Percentiles rank a stretch among this genome's conserved stretches.
Conservation (phyloP, 2,113 vertebrate species). For the Piprites chloris region DNA sequence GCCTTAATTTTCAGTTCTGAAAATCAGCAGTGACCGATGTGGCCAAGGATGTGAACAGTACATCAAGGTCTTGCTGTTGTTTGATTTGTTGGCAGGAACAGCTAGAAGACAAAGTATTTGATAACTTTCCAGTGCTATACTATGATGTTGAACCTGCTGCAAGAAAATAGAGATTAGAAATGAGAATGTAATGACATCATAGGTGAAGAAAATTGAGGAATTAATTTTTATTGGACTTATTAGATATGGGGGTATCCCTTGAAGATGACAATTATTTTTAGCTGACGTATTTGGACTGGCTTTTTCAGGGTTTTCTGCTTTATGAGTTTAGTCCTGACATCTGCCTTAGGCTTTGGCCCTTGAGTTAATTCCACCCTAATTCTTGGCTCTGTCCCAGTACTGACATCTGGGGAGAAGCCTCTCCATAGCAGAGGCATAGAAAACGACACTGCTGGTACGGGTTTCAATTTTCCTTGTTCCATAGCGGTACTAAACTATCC, state of each 20-base stretch:
- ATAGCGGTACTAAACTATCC: neutral
- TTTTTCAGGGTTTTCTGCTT: neutral
- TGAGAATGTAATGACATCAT: neutral
- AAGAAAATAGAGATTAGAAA: neutral
- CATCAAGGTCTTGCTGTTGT: neutral
- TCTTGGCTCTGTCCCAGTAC: neutral
- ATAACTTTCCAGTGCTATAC: neutral
- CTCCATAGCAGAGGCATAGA: accelerated
- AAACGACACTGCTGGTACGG: neutral
- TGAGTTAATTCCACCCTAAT: neutral
- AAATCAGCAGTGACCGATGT: neutral
- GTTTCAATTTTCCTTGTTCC: neutral
- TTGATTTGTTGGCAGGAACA: neutral
- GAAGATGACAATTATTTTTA: neutral
- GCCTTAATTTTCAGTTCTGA: neutral
- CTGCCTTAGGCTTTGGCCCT: neutral
- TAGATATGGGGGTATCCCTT: neutral
- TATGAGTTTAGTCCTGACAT: neutral
- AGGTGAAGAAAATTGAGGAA: neutral
- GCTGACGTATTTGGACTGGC: neutral
- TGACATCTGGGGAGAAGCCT: neutral
- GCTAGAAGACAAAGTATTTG: neutral
- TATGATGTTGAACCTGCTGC: neutral
- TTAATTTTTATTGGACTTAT: neutral
- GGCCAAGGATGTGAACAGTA: neutral